Percentiles rank a stretch among this genome's conserved stretches.
These are phyloP conservation scores for Tenthredo distinguenda DNA, from an alignment of 2,888 invertebrate genomes.

Conservation along the genomic window DNA sequence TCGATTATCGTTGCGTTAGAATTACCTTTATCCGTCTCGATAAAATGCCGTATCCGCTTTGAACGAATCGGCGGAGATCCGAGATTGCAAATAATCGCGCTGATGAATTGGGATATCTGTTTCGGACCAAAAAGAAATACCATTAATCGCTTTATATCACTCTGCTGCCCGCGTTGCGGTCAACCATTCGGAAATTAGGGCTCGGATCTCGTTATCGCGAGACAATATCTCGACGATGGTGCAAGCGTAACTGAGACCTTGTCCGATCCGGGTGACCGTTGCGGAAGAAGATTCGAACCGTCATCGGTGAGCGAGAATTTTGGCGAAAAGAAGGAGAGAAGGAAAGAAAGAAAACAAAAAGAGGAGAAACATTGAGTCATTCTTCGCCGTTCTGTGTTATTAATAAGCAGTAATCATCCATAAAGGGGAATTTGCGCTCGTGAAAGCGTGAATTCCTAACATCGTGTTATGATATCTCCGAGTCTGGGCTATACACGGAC, in stretches of 20 bases:
- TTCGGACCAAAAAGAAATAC: not conserved
- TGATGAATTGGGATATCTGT: not conserved
- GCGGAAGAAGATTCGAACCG: not conserved
- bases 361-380: too few species aligned
- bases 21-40: too few species aligned
- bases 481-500: not conserved
- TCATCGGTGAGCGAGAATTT: not conserved
- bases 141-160: not conserved
- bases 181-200: not conserved
- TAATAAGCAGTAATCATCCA: slow-evolving; percentile 7
- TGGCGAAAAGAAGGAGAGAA: not conserved
- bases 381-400: not conserved
- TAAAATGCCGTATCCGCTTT: not conserved
- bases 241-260: not conserved
- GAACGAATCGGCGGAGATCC: not conserved
- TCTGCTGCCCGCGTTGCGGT: not conserved
- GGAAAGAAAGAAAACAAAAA: not conserved
- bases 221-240: not conserved
- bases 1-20: not conserved
- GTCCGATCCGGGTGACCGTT: slow-evolving; percentile 1
- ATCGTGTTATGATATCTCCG: not conserved
- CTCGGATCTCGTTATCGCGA: not conserved
- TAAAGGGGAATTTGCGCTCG: slow-evolving; percentile 25
- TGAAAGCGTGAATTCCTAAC: slow-evolving; percentile 39
- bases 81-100: not conserved